Evolutionary conservation across 1,140 invertebrate species (phyloP).

Genomic region (Doryteuthis pealeii): DNA sequence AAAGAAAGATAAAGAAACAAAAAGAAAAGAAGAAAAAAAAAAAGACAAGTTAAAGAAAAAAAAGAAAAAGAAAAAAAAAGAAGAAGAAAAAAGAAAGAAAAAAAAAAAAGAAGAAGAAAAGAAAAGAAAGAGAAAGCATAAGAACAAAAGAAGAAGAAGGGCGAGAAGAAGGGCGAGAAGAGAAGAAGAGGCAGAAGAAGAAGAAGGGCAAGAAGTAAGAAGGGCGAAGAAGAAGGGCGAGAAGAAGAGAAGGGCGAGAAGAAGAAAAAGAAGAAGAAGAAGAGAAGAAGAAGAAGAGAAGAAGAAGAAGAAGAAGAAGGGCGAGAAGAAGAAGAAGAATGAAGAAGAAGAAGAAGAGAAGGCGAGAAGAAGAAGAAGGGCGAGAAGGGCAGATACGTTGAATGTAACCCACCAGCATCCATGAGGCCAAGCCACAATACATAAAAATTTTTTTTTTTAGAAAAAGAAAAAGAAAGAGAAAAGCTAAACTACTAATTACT

Average conservation of each 20-base stretch:
- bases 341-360: no score
- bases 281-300: not conserved
- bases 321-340: not conserved
- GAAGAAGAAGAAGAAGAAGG: not conserved
- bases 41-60: no score
- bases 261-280: conserved; percentile 1
- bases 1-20: no score
- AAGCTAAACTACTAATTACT: no score
- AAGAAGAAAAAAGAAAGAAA: no score
- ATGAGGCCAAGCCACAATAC: not conserved
- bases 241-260: not conserved
- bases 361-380: not conserved
- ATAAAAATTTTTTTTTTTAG: no score
- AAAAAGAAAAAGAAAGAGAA: no score
- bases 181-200: not conserved
- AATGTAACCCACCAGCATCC: not conserved
- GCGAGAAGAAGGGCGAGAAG: not conserved
- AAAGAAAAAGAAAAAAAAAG: no score
- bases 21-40: no score
- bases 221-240: not conserved
- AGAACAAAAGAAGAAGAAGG: no score
- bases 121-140: no score
- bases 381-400: not conserved
- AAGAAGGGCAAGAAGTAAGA: not conserved
- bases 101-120: no score